Evolutionary conservation across 2,113 vertebrate species (phyloP), one percentile per base, ranked within the genome.

Genomic region (Protomyctophum bolini): DNA sequence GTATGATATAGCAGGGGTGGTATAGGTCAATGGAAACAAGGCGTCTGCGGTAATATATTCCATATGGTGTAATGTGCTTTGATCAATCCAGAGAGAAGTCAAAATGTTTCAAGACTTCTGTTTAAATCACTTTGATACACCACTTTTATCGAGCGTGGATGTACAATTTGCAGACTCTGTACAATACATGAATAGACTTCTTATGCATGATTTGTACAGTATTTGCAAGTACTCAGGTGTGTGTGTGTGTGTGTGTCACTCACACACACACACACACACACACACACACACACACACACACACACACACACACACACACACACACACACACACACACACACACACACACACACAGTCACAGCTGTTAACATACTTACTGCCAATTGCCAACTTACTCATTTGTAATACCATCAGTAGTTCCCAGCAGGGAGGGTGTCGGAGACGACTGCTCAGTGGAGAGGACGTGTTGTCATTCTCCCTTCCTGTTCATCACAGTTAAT

Each of bases 1-100:
- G 50, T 48, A 14, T 84, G 81, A 89, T 91, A 79, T 72, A 80
- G 66, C 66, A 57, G 61, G 66, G 58, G 61, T 72, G 61, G 70
- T 75, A 41, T 6, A 76, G 83, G 68, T 83, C 79, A 65, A 64
- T 55, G 73, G 83, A 87, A 87, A 75, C 72, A 67, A 66, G 63
- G 74, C 59, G 41, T 72, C 57, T 12, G 69, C 72, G 66, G 57
- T 87, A 86, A 93, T 75, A 62, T 33, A 72, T 81, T 60, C 82
- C 88, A 87, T 69, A 86, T 91, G 89, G 61, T 65, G 47, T 54
- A 46, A 41, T 28, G 62, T 14, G 10, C 83, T 85, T 88, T 86
- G 66, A 87, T 88, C 82, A 76, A 12, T 65, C 54, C 45, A 15
- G 55, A 68, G 61, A 61, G 62, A 51, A 80, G 70, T 66, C 49